Evolutionary conservation across 2,113 vertebrate genomes (phyloP).

Genomic region (Archilochus colubris): DNA sequence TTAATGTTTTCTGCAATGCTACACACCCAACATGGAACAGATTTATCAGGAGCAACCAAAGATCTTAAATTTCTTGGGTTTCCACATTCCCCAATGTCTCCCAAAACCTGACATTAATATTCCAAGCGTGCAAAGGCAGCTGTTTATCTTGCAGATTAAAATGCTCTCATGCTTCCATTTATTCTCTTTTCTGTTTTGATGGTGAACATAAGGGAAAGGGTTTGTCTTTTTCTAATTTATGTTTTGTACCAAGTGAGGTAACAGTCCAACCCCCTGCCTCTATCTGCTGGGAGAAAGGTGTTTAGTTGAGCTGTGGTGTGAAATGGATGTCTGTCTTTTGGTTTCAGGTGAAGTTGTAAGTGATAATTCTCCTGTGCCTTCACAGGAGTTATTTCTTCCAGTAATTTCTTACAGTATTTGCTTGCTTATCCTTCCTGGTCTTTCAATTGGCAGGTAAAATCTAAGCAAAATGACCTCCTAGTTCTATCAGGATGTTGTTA

Average conservation of each 20-base stretch:
- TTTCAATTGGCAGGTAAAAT: not conserved
- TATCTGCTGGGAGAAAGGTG: not conserved
- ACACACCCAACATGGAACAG: not conserved
- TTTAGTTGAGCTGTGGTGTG: not conserved
- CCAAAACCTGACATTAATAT: not conserved
- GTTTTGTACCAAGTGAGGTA: not conserved
- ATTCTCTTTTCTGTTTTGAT: not conserved
- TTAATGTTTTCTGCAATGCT: not conserved
- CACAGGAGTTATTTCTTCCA: not conserved
- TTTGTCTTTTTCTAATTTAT: not conserved
- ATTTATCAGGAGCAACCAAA: not conserved
- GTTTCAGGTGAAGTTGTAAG: not conserved
- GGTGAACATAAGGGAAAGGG: not conserved
- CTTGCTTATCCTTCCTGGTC: not conserved
- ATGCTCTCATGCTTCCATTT: not conserved
- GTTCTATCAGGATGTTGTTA: not conserved
- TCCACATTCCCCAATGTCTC: not conserved
- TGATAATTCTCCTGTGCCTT: not conserved
- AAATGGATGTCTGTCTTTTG: not conserved
- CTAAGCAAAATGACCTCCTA: not conserved
- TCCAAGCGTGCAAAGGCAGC: not conserved
- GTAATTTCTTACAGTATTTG: not conserved
- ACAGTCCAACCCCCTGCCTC: not conserved
- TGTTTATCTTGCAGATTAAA: not conserved
- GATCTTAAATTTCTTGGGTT: not conserved